phyloP scores from a whole-genome alignment of 2,888 invertebrate genomes.

The Xylota segnis region DNA sequence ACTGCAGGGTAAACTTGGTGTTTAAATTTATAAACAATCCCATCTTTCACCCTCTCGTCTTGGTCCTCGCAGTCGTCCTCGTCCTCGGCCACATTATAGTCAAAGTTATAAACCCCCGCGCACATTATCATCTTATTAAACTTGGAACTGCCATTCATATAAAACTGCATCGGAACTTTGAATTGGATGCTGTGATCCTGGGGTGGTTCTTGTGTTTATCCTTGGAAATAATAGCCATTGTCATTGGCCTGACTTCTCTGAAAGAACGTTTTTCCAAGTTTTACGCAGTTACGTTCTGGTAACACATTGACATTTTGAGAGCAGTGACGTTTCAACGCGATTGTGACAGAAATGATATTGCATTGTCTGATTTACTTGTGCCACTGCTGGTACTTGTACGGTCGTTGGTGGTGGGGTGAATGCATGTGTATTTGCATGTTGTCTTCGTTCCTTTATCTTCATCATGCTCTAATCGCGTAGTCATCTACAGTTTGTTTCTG shows the following conservation, averaged over 20 bases:
- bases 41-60: not conserved
- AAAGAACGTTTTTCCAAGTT: constrained; percentile 18
- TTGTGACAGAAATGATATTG: constrained; percentile 18
- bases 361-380: constrained; percentile 26
- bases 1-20: not conserved
- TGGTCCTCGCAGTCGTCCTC: no score
- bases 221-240: constrained; percentile 33
- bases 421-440: constrained; percentile 32
- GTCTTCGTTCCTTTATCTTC: not conserved
- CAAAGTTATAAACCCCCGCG: constrained; percentile 16
- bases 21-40: constrained; percentile 16
- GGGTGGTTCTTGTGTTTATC: constrained; percentile 4
- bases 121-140: constrained; percentile 24
- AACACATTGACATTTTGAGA: constrained; percentile 22
- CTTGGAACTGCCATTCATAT: not conserved
- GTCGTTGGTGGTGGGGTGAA: constrained; percentile 6
- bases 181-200: not conserved
- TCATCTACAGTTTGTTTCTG: constrained; percentile 26
- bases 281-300: constrained; percentile 20
- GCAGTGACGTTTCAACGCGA: constrained; percentile 34
- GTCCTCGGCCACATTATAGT: constrained; percentile 12
- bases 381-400: no score
- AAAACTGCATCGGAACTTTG: constrained; percentile 14
- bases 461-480: constrained; percentile 4
- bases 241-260: constrained; percentile 4